Conservation (phyloP, 2,888 invertebrate genomes). For the Dusona sp. region DNA sequence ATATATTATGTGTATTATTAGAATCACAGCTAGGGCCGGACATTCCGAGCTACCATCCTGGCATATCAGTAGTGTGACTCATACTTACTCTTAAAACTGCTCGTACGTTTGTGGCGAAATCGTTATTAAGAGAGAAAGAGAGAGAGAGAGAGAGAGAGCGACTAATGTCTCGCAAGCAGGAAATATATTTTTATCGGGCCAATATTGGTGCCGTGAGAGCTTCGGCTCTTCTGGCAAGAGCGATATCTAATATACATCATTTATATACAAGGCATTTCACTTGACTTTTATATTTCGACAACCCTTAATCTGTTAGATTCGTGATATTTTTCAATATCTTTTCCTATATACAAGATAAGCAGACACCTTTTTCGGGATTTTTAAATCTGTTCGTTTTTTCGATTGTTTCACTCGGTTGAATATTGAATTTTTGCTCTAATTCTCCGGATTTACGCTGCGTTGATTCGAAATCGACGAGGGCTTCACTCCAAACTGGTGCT, state of each 20-base stretch:
- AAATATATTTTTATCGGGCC: constrained; percentile 59
- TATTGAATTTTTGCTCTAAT: neutral
- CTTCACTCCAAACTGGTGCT: too few relatives aligned
- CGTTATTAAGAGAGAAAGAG: constrained; percentile 9
- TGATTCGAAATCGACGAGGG: too few relatives aligned
- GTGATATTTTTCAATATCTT: neutral
- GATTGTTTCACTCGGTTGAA: neutral
- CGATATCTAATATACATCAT: constrained; percentile 9
- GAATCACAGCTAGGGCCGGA: constrained; percentile 31
- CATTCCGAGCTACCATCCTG: constrained; percentile 11
- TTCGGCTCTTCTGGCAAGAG: constrained; percentile 32
- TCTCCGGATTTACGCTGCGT: too few relatives aligned
- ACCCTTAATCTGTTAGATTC: neutral
- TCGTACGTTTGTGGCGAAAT: constrained; percentile 11
- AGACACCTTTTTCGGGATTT: neutral
- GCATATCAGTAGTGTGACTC: constrained; percentile 31
- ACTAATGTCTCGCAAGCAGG: constrained; percentile 14
- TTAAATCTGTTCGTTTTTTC: neutral
- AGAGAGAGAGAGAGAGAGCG: neutral
- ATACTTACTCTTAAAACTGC: constrained; percentile 24
- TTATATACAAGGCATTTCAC: neutral
- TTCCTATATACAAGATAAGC: neutral
- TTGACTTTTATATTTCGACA: neutral
- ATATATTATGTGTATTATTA: constrained; percentile 47
- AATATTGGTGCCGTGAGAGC: constrained; percentile 50